Evolutionary conservation across 2,888 invertebrate genomes (phyloP).

Genomic region (Pandemis cinnamomeana): DNA sequence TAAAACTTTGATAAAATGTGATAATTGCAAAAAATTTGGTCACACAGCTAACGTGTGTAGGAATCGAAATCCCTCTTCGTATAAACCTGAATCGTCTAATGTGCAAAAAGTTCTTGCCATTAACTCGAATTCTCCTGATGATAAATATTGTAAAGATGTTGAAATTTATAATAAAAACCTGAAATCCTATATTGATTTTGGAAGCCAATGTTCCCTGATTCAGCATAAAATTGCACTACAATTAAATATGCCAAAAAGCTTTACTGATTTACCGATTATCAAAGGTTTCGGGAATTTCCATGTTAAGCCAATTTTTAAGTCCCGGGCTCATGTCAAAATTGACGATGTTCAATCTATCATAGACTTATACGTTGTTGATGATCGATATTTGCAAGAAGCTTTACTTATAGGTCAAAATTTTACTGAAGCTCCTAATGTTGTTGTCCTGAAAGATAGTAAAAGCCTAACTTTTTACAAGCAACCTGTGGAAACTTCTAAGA

Average conservation of each 20-base stretch:
- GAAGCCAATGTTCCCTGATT: slow-evolving; percentile 7
- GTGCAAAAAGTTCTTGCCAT: slow-evolving; percentile 11
- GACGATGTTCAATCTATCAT: slow-evolving; percentile 10
- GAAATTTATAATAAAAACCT: slow-evolving; percentile 8
- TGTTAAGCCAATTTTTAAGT: slow-evolving; percentile 12
- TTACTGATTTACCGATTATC: slow-evolving; percentile 5
- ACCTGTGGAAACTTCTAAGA: not conserved
- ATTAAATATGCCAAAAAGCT: not conserved
- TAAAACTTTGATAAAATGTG: slow-evolving; percentile 5
- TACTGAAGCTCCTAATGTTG: slow-evolving; percentile 4
- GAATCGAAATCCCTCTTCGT: slow-evolving; percentile 14
- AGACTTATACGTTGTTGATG: slow-evolving; percentile 8
- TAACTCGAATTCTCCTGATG: slow-evolving; percentile 5
- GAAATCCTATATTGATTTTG: slow-evolving; percentile 24
- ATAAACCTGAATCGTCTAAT: not conserved
- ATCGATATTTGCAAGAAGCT: slow-evolving; percentile 1
- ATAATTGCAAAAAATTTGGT: slow-evolving; percentile 3
- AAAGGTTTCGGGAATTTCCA: slow-evolving; percentile 7
- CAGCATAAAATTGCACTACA: not conserved
- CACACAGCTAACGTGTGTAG: slow-evolving; percentile 4
- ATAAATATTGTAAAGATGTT: slow-evolving; percentile 3
- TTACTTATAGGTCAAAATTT: slow-evolving; percentile 12
- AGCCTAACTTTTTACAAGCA: slow-evolving; percentile 12
- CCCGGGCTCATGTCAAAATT: not conserved
- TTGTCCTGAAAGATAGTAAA: not conserved